phyloP scores from a whole-genome alignment of 2,113 vertebrate genomes.

The Limnothrissa miodon region DNA sequence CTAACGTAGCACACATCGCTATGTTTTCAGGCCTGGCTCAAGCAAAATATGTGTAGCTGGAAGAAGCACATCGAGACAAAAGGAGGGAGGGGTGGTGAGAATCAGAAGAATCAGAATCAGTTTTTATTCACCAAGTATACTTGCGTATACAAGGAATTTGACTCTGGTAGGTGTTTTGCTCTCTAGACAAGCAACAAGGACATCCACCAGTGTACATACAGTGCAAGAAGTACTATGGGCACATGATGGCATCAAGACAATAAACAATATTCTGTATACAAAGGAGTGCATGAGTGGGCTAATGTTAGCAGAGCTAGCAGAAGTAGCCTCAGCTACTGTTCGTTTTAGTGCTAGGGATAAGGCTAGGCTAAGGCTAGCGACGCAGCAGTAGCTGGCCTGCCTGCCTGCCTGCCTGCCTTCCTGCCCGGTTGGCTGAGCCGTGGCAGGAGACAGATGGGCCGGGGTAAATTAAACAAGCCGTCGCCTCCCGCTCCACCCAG shows the following conservation, averaged over 20 bases:
- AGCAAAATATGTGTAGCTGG: neutral
- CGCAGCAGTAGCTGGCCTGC: neutral
- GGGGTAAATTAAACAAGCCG: slow-evolving; percentile 41
- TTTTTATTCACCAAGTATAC: too few relatives aligned
- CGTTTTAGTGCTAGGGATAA: neutral
- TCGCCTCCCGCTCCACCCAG: slow-evolving; percentile 21
- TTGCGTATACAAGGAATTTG: too few relatives aligned
- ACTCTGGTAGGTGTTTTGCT: too few relatives aligned
- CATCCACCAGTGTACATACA: too few relatives aligned
- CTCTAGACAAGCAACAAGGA: too few relatives aligned
- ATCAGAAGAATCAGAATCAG: too few relatives aligned
- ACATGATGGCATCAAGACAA: too few relatives aligned
- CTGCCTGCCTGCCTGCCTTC: neutral
- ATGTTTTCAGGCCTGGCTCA: neutral
- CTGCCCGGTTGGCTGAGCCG: neutral
- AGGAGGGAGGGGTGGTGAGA: neutral
- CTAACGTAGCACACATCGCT: neutral
- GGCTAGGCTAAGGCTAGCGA: neutral
- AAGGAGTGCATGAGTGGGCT: neutral
- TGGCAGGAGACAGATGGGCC: slow-evolving; percentile 21
- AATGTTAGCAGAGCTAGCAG: neutral
- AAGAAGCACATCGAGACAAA: neutral
- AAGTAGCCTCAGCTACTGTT: too few relatives aligned
- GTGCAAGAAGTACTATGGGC: too few relatives aligned
- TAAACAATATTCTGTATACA: too few relatives aligned